Evolutionary conservation across 2,113 vertebrate genomes (phyloP).

Genomic region (Tiliqua scincoides): DNA sequence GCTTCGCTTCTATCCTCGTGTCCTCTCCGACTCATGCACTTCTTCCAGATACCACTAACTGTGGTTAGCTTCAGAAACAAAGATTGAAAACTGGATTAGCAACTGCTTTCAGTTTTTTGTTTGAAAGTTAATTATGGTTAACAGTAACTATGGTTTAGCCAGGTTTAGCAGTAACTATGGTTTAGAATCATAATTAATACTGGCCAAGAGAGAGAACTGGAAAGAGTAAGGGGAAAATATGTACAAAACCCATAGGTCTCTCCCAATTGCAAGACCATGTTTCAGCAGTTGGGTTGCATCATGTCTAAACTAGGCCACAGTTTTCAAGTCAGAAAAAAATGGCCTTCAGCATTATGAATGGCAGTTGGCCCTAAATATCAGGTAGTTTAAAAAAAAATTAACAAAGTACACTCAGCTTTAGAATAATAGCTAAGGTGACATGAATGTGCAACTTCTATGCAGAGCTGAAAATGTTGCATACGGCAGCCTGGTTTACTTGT

Average conservation of each 20-base stretch:
- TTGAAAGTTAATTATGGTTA: neutral
- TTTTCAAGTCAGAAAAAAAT: constrained; percentile 35
- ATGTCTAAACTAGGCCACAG: constrained; percentile 12
- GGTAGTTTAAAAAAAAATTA: neutral
- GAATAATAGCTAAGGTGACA: neutral
- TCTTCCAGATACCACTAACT: neutral
- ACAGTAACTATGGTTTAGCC: neutral
- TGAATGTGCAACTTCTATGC: neutral
- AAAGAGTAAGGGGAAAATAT: too few species aligned
- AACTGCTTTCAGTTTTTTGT: neutral
- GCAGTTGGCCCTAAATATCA: constrained; percentile 3
- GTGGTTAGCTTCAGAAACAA: neutral
- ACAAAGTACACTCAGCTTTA: constrained; percentile 32
- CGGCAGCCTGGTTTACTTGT: constrained; percentile 55
- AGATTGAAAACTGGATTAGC: neutral
- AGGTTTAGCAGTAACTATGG: neutral
- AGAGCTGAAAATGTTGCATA: constrained; percentile 74
- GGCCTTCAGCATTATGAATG: neutral
- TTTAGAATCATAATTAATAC: neutral
- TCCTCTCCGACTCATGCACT: neutral
- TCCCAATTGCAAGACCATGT: neutral
- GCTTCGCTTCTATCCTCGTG: neutral
- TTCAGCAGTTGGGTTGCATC: neutral
- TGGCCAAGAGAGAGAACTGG: neutral
- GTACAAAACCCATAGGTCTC: neutral